Evolutionary conservation across 2,888 invertebrate genomes (phyloP).

Genomic region (Dromius quadrimaculatus): DNA sequence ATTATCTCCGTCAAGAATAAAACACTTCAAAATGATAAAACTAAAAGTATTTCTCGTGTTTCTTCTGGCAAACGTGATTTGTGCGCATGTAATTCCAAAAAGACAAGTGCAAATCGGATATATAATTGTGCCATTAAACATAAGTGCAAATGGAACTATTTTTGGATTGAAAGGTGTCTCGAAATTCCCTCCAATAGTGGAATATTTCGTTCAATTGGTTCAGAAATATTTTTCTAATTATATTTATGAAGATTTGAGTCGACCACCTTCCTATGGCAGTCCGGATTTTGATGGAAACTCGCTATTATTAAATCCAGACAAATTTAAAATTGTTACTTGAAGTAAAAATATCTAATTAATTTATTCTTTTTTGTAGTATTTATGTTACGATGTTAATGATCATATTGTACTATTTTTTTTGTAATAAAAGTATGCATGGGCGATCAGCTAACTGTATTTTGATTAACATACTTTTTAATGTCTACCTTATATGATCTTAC

Average conservation of each 20-base stretch:
- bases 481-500: slow-evolving; percentile 8
- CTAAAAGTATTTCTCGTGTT: background rate
- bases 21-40: slow-evolving; percentile 28
- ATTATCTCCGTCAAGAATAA: slow-evolving; percentile 7
- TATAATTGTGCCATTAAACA: slow-evolving; percentile 23
- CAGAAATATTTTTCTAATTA: slow-evolving; percentile 79
- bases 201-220: slow-evolving; percentile 76
- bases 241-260: slow-evolving; percentile 70
- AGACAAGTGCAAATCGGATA: slow-evolving; percentile 1
- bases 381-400: slow-evolving; percentile 24
- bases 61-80: background rate
- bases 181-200: slow-evolving; percentile 77
- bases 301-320: slow-evolving; percentile 5
- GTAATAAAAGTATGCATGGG: background rate
- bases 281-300: slow-evolving; percentile 55
- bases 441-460: slow-evolving; percentile 20
- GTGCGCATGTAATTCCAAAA: slow-evolving; percentile 23
- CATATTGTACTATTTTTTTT: background rate
- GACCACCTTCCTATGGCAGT: slow-evolving; percentile 64
- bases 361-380: slow-evolving; percentile 8
- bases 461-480: slow-evolving; percentile 31
- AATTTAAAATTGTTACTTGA: background rate
- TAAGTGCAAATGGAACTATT: background rate
- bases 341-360: slow-evolving; percentile 2
- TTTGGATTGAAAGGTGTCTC: slow-evolving; percentile 53